These are phyloP conservation scores for Batillaria attramentaria DNA, from an alignment of 1,140 invertebrate species.

Conservation along the genomic window DNA sequence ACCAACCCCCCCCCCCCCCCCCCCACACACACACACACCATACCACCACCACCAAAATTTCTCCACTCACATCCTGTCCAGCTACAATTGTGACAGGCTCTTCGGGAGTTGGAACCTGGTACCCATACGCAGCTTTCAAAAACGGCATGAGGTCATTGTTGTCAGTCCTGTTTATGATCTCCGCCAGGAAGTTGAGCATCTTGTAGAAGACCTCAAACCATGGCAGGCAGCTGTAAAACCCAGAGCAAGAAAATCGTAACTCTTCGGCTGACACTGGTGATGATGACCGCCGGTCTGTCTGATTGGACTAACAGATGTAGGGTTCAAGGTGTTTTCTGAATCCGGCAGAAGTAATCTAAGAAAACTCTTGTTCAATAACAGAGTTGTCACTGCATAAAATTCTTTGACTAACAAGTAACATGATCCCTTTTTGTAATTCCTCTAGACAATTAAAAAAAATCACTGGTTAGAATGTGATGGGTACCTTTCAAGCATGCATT, in stretches of 20 bases:
- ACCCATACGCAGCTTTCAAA: conserved; percentile 79
- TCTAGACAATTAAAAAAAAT: too few species aligned
- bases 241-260: too few species aligned
- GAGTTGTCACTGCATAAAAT: too few species aligned
- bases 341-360: too few species aligned
- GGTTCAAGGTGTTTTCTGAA: neutral
- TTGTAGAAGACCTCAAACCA: conserved; percentile 98
- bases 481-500: too few species aligned
- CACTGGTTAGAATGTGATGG: too few species aligned
- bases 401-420: too few species aligned
- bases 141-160: conserved; percentile 76
- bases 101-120: conserved; percentile 74
- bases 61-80: conserved; percentile 53
- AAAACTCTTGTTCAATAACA: too few species aligned
- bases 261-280: too few species aligned
- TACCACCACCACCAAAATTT: neutral
- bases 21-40: neutral
- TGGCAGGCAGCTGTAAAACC: conserved; percentile 83
- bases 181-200: conserved; percentile 76
- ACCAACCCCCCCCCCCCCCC: neutral
- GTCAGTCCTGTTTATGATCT: conserved; percentile 74
- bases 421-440: too few species aligned
- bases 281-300: too few species aligned
- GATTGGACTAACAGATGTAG: too few species aligned
- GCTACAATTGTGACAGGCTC: conserved; percentile 59